phyloP scores from a whole-genome alignment of 2,113 vertebrate genomes.

The Lophochroa leadbeateri region DNA sequence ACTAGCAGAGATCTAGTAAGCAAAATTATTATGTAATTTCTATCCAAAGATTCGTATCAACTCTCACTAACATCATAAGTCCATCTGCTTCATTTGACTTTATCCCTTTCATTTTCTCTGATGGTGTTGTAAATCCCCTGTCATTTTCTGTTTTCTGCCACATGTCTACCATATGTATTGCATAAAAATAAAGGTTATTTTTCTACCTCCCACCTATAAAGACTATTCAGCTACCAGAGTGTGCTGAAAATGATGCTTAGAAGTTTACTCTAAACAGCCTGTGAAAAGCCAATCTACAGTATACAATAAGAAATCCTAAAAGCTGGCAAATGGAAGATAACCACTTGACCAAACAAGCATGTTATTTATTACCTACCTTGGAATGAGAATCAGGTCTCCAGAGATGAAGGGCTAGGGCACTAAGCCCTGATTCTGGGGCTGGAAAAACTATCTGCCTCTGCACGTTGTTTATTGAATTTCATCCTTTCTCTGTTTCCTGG shows the following conservation, averaged over 20 bases:
- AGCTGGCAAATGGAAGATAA: neutral
- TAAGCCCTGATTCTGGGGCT: neutral
- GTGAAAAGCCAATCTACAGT: neutral
- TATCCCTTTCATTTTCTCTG: slow-evolving; percentile 49
- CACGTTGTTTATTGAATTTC: neutral
- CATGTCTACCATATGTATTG: slow-evolving; percentile 60
- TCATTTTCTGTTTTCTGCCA: slow-evolving; percentile 62
- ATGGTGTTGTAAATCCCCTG: slow-evolving; percentile 47
- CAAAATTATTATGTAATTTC: slow-evolving; percentile 3
- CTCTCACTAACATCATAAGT: neutral
- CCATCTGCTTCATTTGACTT: slow-evolving; percentile 52
- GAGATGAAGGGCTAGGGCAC: slow-evolving; percentile 14
- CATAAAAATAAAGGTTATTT: slow-evolving; percentile 49
- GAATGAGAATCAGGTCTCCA: slow-evolving; percentile 30
- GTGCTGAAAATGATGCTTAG: neutral
- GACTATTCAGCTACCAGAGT: neutral
- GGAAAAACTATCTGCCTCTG: slow-evolving; percentile 24
- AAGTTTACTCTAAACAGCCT: neutral
- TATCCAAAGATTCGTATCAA: neutral
- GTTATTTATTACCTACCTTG: slow-evolving; percentile 49
- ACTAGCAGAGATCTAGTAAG: neutral
- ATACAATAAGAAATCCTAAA: neutral
- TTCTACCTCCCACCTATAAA: slow-evolving; percentile 48
- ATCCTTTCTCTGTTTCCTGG: neutral
- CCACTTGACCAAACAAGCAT: slow-evolving; percentile 53